Evolutionary conservation across 1,140 invertebrate species (phyloP), one percentile per base, ranked within the genome.

Genomic region (Drosophila pseudoobscura): DNA sequence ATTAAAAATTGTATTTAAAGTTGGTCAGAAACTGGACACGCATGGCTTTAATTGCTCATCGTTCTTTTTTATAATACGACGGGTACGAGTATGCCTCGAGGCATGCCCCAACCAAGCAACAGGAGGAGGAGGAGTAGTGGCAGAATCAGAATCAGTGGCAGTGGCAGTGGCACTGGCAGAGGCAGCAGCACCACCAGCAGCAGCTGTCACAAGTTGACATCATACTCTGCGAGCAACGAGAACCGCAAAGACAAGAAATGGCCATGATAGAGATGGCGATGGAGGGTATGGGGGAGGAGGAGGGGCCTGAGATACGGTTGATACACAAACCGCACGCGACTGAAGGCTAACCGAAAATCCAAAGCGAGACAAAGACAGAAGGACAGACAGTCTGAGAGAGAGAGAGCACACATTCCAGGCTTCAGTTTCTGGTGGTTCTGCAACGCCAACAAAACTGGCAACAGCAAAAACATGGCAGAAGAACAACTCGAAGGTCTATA

Each of bases 131-230:
- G 31, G 31, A 9, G 29, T 7, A 31, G 29, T 6, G 17, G 17
- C 17, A 17, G 17, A 17, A 26, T 26, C 64, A 65, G 61, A 68
- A 68, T 47, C 44, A 39, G 59, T 63, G 31, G 61, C 43, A 60
- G 55, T 51, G 24, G 5, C 35, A 20, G 52, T 11, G 41, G 29
- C 51, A 13, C 26, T 5, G 45, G 47, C 29, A 31, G 29, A 29
- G 7, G 6, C 29, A 6, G 29, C 7, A 1, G 6, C 29, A 31
- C 6, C 29, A 17, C 1, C 7, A 26, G 62, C 65, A 50, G 77
- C 77, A 71, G 71, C 73, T 75, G 71, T 75, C 73, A 75, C 71
- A 70, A 75, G 77, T 75, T 80, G 77, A 80, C 77, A 80, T 75
- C 64, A 79, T 71, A 72, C 61, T 75, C 72, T 55, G 69, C 55